Conservation (phyloP, 1,140 invertebrate genomes). For the Patella vulgata region DNA sequence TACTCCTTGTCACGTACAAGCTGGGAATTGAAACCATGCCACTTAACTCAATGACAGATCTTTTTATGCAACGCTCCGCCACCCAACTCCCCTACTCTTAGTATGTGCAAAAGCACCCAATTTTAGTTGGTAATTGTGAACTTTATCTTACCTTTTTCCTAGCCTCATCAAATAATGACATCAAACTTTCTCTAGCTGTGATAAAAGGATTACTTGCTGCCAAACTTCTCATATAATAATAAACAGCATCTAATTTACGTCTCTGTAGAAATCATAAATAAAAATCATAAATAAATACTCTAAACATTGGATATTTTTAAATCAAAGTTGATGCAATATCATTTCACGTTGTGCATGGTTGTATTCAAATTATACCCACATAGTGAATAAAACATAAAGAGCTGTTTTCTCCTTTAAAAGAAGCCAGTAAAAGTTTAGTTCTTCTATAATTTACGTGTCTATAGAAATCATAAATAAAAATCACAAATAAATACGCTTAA, state of each 20-base stretch:
- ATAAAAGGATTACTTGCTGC: slow-evolving; percentile 93
- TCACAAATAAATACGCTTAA: background rate
- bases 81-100: no score
- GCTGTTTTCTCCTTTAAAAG: background rate
- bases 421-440: background rate
- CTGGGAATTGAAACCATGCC: no score
- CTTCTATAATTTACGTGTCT: slow-evolving; percentile 91
- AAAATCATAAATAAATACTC: background rate
- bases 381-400: no score
- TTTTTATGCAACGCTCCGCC: no score
- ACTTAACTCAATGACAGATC: no score
- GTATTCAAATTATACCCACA: no score
- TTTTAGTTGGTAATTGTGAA: no score
- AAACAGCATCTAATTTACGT: slow-evolving; percentile 94
- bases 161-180: slow-evolving; percentile 91
- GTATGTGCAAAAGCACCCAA: no score
- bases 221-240: slow-evolving; percentile 94
- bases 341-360: no score
- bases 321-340: no score
- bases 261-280: slow-evolving; percentile 71
- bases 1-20: no score
- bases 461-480: slow-evolving; percentile 30
- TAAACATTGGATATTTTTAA: no score
- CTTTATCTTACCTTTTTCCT: slow-evolving; percentile 84
- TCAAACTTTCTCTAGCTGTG: slow-evolving; percentile 87